phyloP scores from a whole-genome alignment of 2,113 vertebrate species.

The Menidia beryllina region DNA sequence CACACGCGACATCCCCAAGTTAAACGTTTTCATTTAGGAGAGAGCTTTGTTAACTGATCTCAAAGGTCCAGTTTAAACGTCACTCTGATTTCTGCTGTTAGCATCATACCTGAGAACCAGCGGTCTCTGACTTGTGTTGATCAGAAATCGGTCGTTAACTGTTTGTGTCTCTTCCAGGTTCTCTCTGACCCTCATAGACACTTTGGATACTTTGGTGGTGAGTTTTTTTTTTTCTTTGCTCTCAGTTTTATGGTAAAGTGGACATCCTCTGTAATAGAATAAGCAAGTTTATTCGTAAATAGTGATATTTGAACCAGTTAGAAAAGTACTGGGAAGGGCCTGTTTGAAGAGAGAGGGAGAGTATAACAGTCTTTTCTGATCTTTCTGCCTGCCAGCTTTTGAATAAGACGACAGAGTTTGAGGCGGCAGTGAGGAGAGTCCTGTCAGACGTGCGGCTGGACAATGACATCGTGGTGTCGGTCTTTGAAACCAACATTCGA shows the following conservation, averaged over 20 bases:
- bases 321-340: background rate
- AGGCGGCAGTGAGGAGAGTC: conserved; percentile 94
- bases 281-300: background rate
- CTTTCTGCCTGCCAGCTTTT: conserved; percentile 84
- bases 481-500: conserved; percentile 99
- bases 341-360: background rate
- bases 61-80: no score
- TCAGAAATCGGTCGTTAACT: background rate
- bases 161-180: conserved; percentile 82
- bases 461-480: conserved; percentile 98
- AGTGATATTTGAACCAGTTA: background rate
- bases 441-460: conserved; percentile 95
- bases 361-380: background rate
- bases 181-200: conserved; percentile 97
- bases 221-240: conserved; percentile 57
- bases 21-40: no score
- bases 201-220: conserved; percentile 97
- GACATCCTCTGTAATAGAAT: background rate
- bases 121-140: background rate
- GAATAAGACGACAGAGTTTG: conserved; percentile 97
- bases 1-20: no score
- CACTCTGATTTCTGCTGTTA: background rate
- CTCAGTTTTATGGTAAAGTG: conserved; percentile 1
- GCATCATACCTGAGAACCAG: no score
- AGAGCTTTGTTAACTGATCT: background rate